Base-by-base conservation (phyloP, 92 coral and sea anemone species). In the Paragorgia papillata region DNA sequence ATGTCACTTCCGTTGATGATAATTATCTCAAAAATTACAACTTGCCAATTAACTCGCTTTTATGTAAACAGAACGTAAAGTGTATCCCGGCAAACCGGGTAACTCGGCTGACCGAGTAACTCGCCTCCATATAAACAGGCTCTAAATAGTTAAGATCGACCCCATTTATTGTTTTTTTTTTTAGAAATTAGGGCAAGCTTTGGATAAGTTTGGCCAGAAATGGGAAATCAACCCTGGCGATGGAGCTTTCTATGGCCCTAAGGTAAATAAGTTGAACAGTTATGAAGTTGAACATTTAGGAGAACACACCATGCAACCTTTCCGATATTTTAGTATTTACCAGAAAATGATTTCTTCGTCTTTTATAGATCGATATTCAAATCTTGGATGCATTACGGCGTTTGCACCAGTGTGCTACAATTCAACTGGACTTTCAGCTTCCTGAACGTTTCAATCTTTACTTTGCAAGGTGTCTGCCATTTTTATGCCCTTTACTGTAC, bases 191-290 rank as follows among this genome's bases (percentile, higher is more conserved):
- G 83, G 89, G 61, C 68, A 64, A 7, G 87, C 97, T 24, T 51
- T 93, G 71, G 74, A 90, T 80, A 89, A 83, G 24, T 90, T 90
- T 86, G 94, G 91, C 48, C 82, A 84, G 82, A 65, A 83, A 4
- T 90, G 97, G 97, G 85, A 80, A 32, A 48, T 90, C 65, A 93
- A 93, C 80, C 97, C 97, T 48, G 97, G 97, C 1, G 97, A 93
- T 85, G 97, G 97, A 50, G 97, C 97, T 2, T 93, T 93, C 87
- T 93, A 93, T 83, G 97, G 97, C 7, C 97, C 97, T 0, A 93
- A 93, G 97, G 97, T 92, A 82, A 37, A 50, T 4, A 6, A 15
- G 1, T 22, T 21, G 2, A n/a, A n/a, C n/a, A n/a, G n/a, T n/a
- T n/a, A n/a, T n/a, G n/a, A n/a, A n/a, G n/a, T n/a, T n/a, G n/a